These are phyloP conservation scores for Tenthredo amoena DNA, from an alignment of 2,888 invertebrate species.

Conservation along the genomic window DNA sequence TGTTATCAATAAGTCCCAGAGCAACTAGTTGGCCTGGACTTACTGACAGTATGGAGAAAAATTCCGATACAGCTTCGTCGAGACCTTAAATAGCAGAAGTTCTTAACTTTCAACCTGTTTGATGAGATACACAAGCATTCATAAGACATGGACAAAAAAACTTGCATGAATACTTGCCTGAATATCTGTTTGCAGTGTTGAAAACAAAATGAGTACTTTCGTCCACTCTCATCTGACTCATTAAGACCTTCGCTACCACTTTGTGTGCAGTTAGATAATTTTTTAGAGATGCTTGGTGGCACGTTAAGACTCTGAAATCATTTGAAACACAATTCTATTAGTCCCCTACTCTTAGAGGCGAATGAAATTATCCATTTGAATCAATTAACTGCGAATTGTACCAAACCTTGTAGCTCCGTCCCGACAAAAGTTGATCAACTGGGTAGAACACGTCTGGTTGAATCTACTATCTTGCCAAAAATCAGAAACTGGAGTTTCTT, in stretches of 20 bases:
- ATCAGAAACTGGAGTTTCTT: constrained; percentile 65
- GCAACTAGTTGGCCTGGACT: constrained; percentile 70
- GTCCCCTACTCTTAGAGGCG: background rate
- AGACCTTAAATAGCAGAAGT: constrained; percentile 61
- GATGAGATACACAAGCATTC: background rate
- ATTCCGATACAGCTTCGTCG: constrained; percentile 70
- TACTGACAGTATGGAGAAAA: constrained; percentile 71
- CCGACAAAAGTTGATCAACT: constrained; percentile 68
- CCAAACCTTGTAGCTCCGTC: constrained; percentile 67
- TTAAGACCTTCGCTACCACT: constrained; percentile 68
- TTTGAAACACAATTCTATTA: background rate
- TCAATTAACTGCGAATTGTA: constrained; percentile 5
- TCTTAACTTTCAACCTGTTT: background rate
- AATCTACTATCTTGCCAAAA: constrained; percentile 72
- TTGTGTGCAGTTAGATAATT: constrained; percentile 71
- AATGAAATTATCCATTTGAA: background rate
- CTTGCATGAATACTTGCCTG: constrained; percentile 63
- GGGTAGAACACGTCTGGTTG: constrained; percentile 67
- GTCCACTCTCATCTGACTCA: constrained; percentile 68
- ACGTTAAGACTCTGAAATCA: constrained; percentile 68
- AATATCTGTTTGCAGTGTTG: constrained; percentile 68
- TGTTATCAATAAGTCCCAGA: constrained; percentile 62
- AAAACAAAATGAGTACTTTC: constrained; percentile 59
- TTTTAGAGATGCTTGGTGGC: constrained; percentile 69
- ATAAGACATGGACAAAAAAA: background rate